Percentiles rank a stretch among this genome's conserved stretches.
Conservation (phyloP, 2,888 invertebrate species). For the Corythucha ciliata region DNA sequence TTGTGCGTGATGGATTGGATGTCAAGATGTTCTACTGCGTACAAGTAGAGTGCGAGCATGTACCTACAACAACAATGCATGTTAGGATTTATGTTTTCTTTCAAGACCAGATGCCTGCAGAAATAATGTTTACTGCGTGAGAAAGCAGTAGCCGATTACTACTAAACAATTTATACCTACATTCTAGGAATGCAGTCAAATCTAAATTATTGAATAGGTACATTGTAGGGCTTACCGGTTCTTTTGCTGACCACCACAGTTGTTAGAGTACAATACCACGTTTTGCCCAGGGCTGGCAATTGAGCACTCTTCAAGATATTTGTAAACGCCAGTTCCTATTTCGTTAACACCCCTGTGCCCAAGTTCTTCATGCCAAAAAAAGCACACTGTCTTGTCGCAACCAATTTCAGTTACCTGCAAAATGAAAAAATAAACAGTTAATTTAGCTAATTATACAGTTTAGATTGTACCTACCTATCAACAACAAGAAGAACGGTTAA, state of each 20-base stretch:
- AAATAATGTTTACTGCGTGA: too few species aligned
- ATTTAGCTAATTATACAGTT: conserved; percentile 11
- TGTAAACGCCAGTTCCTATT: conserved; percentile 25
- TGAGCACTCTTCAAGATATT: conserved; percentile 13
- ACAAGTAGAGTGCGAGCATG: conserved; percentile 29
- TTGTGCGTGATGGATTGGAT: conserved; percentile 30
- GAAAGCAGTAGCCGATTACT: conserved; percentile 18
- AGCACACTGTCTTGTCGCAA: conserved; percentile 28
- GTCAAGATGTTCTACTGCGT: conserved; percentile 30
- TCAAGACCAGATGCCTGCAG: conserved; percentile 9
- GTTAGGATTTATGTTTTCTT: conserved; percentile 20
- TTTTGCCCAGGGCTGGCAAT: conserved; percentile 7
- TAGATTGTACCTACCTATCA: conserved; percentile 9
- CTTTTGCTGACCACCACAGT: conserved; percentile 10
- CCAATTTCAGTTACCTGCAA: conserved; percentile 28
- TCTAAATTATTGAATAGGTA: conserved; percentile 10
- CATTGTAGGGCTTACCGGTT: conserved; percentile 10
- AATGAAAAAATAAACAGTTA: conserved; percentile 21
- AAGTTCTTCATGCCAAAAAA: conserved; percentile 33
- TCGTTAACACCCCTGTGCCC: conserved; percentile 28
- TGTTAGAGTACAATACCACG: conserved; percentile 12
- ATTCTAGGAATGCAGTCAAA: conserved; percentile 16
- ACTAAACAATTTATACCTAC: conserved; percentile 12
- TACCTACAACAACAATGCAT: conserved; percentile 24
- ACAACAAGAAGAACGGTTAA: not conserved